phyloP scores from a whole-genome alignment of 2,797 vertebrate species.

The Microcaecilia unicolor region DNA sequence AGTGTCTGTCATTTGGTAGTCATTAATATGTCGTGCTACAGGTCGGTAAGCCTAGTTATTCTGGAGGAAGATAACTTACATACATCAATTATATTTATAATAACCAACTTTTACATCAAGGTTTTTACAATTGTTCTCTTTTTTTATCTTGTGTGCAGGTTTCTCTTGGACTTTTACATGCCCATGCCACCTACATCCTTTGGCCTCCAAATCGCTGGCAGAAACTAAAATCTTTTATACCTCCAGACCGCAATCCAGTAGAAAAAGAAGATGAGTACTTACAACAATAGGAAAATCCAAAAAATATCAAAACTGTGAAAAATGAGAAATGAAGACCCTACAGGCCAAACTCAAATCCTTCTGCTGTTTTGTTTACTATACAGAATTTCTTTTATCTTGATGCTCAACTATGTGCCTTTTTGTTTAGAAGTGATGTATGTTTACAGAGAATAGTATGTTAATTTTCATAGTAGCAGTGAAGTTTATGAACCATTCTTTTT shows the following conservation, averaged over 20 bases:
- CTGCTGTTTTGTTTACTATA: neutral
- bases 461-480: neutral
- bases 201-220: slow-evolving; percentile 63
- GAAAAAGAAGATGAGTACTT: slow-evolving; percentile 22
- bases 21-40: no score
- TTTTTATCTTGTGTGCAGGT: slow-evolving; percentile 33
- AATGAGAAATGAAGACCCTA: no score
- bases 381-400: neutral
- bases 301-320: neutral
- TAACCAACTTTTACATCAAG: neutral
- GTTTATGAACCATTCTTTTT: neutral
- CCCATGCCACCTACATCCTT: slow-evolving; percentile 58
- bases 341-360: no score
- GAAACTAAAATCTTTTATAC: slow-evolving; percentile 43
- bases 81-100: neutral
- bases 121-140: slow-evolving; percentile 7
- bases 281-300: neutral
- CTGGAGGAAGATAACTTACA: no score
- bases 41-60: no score
- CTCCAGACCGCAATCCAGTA: slow-evolving; percentile 41
- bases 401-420: neutral
- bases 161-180: slow-evolving; percentile 61
- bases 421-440: slow-evolving; percentile 6
- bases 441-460: neutral
- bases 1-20: no score